phyloP scores from a whole-genome alignment of 2,888 invertebrate species.

The Fabriciana adippe region DNA sequence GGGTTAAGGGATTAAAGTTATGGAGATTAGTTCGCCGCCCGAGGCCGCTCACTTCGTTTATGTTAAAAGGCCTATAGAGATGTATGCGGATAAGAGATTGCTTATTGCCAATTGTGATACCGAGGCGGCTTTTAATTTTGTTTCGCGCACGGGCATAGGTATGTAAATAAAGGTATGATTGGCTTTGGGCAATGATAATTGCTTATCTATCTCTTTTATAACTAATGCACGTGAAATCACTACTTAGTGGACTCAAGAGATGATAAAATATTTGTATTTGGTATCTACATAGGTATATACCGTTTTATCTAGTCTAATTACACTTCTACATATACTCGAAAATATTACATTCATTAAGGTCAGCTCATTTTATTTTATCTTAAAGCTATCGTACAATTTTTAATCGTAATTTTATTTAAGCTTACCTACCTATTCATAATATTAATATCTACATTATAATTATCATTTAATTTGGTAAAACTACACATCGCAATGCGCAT shows the following conservation, averaged over 20 bases:
- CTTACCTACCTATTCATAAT: background rate
- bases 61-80: conserved; percentile 80
- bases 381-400: no score
- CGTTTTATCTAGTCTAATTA: no score
- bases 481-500: conserved; percentile 5
- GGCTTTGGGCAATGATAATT: conserved; percentile 41
- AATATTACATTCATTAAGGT: no score
- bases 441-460: background rate
- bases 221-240: conserved; percentile 24
- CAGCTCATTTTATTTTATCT: no score
- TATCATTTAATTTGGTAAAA: conserved; percentile 11
- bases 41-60: conserved; percentile 76
- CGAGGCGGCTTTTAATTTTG: conserved; percentile 75
- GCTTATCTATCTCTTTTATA: conserved; percentile 41
- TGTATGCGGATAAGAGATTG: conserved; percentile 80
- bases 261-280: background rate
- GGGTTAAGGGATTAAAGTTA: conserved; percentile 83
- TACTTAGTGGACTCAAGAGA: background rate
- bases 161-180: conserved; percentile 47
- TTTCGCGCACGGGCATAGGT: conserved; percentile 46
- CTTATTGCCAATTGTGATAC: conserved; percentile 80
- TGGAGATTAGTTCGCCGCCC: conserved; percentile 82
- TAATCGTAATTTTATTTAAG: no score
- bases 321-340: no score
- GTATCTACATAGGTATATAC: no score